Evolutionary conservation across 1,140 invertebrate species (phyloP).

Genomic region (Heliconius congener): DNA sequence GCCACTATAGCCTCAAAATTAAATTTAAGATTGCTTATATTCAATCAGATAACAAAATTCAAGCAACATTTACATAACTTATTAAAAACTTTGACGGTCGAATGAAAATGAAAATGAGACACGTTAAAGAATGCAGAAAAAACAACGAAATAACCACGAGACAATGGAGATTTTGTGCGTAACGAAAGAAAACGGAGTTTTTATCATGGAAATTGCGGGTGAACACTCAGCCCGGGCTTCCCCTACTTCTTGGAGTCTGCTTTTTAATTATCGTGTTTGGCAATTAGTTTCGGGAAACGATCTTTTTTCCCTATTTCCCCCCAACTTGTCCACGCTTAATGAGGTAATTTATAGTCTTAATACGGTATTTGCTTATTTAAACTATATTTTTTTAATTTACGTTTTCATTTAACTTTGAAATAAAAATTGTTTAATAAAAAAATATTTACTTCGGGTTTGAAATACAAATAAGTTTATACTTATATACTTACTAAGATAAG

Average conservation of each 20-base stretch:
- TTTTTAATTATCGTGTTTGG: constrained; percentile 81
- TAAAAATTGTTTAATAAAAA: constrained; percentile 24
- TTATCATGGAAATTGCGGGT: constrained; percentile 79
- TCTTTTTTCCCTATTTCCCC: constrained; percentile 67
- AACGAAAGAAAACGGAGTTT: constrained; percentile 72
- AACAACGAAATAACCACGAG: constrained; percentile 64
- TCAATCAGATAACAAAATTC: not conserved
- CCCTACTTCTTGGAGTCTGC: constrained; percentile 69
- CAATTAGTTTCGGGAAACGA: constrained; percentile 80
- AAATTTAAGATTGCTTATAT: not conserved
- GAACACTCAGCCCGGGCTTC: constrained; percentile 76
- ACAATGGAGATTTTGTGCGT: constrained; percentile 77
- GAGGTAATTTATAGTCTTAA: constrained; percentile 77
- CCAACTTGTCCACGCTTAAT: constrained; percentile 76
- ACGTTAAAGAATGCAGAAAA: constrained; percentile 72
- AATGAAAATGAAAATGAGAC: constrained; percentile 78
- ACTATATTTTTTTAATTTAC: constrained; percentile 3
- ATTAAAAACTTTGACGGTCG: constrained; percentile 73
- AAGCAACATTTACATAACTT: constrained; percentile 75
- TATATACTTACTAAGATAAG: not conserved
- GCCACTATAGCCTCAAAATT: not conserved
- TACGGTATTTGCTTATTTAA: constrained; percentile 36
- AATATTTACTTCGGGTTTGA: not conserved
- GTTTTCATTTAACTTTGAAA: constrained; percentile 35
- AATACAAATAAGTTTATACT: not conserved